Percentiles rank a stretch among this genome's conserved stretches.
Conservation (phyloP, 2,797 vertebrate genomes). For the Gobio occitaniae region DNA sequence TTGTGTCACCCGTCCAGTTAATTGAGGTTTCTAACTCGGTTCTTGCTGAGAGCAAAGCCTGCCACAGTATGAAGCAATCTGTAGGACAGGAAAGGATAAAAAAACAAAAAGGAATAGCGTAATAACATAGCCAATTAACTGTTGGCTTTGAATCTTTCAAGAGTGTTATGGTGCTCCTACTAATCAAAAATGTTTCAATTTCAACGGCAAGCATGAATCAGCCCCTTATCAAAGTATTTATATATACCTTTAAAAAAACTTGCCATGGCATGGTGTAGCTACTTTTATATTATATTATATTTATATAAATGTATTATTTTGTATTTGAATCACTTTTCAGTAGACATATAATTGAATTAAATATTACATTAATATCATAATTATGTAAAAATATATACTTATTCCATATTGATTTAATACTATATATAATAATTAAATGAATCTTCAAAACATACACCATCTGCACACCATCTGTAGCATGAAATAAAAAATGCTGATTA, state of each 20-base stretch:
- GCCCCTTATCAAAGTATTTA: background rate
- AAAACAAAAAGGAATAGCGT: background rate
- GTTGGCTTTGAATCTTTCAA: background rate
- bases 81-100: background rate
- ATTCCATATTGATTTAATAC: too few relatives aligned
- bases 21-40: background rate
- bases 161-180: background rate
- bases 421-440: too few relatives aligned
- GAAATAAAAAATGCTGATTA: background rate
- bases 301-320: too few relatives aligned
- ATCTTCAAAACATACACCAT: background rate
- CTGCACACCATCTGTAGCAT: background rate
- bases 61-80: background rate
- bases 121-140: background rate
- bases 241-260: too few relatives aligned
- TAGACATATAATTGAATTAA: background rate
- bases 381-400: too few relatives aligned
- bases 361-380: too few relatives aligned
- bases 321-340: background rate
- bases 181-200: background rate
- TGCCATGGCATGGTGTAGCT: too few relatives aligned
- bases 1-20: background rate
- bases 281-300: too few relatives aligned
- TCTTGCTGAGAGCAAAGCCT: background rate
- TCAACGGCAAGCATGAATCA: background rate